phyloP scores from a whole-genome alignment of 30 jellyfish, hydroid and myxozoan species.

The Catostylus mosaicus region DNA sequence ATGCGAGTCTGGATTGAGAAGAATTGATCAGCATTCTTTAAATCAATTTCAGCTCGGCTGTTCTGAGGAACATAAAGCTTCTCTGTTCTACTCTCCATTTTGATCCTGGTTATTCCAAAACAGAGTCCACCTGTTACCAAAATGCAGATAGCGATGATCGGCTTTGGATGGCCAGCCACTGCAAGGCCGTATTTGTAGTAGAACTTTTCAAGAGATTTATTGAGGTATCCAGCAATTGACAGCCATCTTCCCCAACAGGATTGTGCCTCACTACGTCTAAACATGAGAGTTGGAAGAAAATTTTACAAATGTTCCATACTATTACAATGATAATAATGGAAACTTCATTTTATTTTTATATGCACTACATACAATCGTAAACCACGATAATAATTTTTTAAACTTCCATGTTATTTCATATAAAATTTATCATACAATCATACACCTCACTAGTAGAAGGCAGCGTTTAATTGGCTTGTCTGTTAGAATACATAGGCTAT shows the following conservation, averaged over 20 bases:
- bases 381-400: too few relatives aligned
- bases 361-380: too few relatives aligned
- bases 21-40: constrained; percentile 9
- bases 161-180: constrained; percentile 35
- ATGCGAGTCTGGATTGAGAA: constrained; percentile 27
- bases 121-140: constrained; percentile 28
- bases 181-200: constrained; percentile 41
- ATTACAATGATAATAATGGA: too few relatives aligned
- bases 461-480: too few relatives aligned
- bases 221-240: not conserved
- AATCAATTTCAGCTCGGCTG: constrained; percentile 39
- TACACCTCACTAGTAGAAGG: too few relatives aligned
- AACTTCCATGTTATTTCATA: too few relatives aligned
- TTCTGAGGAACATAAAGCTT: constrained; percentile 56
- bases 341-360: too few relatives aligned
- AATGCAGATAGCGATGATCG: constrained; percentile 5
- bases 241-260: constrained; percentile 59
- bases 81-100: constrained; percentile 37
- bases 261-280: not conserved
- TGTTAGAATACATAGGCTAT: too few relatives aligned
- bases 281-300: too few relatives aligned
- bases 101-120: constrained; percentile 27
- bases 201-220: constrained; percentile 15
- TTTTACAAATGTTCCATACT: too few relatives aligned
- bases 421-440: too few relatives aligned